Percentiles rank a stretch among this genome's conserved stretches.
Evolutionary conservation across 2,888 invertebrate species (phyloP).

Genomic region (Heteromyza rotundicornis): DNA sequence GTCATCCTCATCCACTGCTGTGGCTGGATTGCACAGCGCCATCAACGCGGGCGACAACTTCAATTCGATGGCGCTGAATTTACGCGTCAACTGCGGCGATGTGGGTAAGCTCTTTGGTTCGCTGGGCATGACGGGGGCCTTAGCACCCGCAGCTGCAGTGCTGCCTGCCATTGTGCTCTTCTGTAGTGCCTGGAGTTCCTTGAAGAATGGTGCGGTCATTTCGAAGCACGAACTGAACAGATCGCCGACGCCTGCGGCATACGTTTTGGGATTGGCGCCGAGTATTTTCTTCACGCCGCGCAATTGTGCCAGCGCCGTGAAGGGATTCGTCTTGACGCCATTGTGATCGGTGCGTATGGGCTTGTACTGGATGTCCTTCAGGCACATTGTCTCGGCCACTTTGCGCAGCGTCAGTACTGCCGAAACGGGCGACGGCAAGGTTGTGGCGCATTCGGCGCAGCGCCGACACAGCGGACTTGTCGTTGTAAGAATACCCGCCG

Average conservation of each 20-base stretch:
- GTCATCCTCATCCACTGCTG: constrained; percentile 42
- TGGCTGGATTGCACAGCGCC: constrained; percentile 23
- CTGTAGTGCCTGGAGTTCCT: constrained; percentile 56
- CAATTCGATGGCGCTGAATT: constrained; percentile 55
- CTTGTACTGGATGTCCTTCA: constrained; percentile 82
- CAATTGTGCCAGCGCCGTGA: constrained; percentile 76
- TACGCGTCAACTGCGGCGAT: constrained; percentile 64
- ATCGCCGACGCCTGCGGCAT: constrained; percentile 64
- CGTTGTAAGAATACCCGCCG: constrained; percentile 64
- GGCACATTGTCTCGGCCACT: constrained; percentile 85
- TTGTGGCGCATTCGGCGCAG: constrained; percentile 65
- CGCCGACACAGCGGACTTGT: constrained; percentile 75
- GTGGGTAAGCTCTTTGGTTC: constrained; percentile 66
- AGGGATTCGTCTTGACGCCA: constrained; percentile 71
- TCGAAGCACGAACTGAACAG: constrained; percentile 80
- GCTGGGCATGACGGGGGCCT: constrained; percentile 28
- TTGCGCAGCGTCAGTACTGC: constrained; percentile 68
- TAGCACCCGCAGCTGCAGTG: constrained; percentile 5
- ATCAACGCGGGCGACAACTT: constrained; percentile 43
- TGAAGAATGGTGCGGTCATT: constrained; percentile 73
- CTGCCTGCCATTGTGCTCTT: constrained; percentile 35
- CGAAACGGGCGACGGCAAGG: constrained; percentile 46
- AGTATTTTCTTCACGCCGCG: constrained; percentile 84
- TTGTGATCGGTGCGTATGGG: constrained; percentile 64
- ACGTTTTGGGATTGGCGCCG: constrained; percentile 68